Evolutionary conservation across 2,797 vertebrate species (phyloP), one percentile per base, ranked within the genome.

Genomic region (Poecilia gillii): DNA sequence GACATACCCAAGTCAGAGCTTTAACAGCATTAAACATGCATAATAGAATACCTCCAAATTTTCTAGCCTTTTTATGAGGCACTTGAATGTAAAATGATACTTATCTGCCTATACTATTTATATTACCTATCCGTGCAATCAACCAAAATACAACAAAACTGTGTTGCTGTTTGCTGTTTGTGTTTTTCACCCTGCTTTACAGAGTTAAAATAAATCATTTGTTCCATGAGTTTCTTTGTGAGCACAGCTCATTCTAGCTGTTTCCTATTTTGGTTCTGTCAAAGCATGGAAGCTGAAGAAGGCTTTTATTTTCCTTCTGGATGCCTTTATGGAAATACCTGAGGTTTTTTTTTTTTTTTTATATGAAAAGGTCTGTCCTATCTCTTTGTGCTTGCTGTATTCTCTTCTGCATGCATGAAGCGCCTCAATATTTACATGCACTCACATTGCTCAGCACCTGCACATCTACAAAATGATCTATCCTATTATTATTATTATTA

Each of bases 181-280:
- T 87, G 77, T 84, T 88, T 82, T 89, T 78, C 53, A 4, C 47
- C 46, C 11, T 53, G 41, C 78, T 89, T 84, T 78, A 57, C 74
- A 81, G 75, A 77, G 70, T 75, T 73, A 33, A 72, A 86, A 72
- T 83, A 41, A 81, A 83, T 76, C 59, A 82, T 90, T 84, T 90
- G 77, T 84, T 81, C 23, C 57, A 72, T 79, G 77, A 41, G 78
- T 81, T 75, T 91, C 84, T 85, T 92, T 92, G 68, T 85, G 79
- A 81, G 84, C 47, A 87, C 78, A 72, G 66, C 74, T 81, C 59
- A 7, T 80, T 70, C 76, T 77, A 57, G 81, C 81, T 57, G 82
- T 76, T 79, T 84, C 86, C 89, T 91, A 89, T 92, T 92, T 92
- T 88, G 70, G 88, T 75, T 70, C 86, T 85, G 78, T 90, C 89